Percentiles rank a stretch among this genome's conserved stretches.
phyloP scores from a whole-genome alignment of 2,113 vertebrate genomes.

The Pelecanus crispus region DNA sequence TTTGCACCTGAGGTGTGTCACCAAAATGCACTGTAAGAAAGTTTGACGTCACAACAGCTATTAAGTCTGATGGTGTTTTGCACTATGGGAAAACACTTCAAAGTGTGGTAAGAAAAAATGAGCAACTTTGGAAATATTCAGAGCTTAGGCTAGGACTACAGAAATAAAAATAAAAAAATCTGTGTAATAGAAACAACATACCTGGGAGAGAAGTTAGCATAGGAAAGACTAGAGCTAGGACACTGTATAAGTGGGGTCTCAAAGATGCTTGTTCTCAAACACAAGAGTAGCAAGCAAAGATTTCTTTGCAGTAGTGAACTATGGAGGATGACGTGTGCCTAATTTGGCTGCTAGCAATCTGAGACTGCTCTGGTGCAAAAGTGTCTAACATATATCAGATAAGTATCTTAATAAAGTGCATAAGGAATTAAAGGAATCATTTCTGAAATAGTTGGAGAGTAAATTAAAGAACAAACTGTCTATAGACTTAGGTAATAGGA shows the following conservation, averaged over 20 bases:
- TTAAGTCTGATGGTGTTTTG: neutral
- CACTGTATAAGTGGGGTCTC: neutral
- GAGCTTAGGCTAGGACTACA: neutral
- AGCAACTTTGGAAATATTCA: neutral
- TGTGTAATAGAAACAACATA: neutral
- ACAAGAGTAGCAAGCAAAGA: neutral
- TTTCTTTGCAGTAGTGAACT: neutral
- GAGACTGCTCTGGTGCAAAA: neutral
- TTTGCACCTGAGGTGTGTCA: neutral
- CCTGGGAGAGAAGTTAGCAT: neutral
- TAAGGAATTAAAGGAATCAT: neutral
- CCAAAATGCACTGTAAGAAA: neutral
- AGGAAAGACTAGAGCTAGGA: neutral
- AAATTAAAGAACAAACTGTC: neutral
- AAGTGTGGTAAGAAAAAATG: neutral
- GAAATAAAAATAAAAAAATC: neutral
- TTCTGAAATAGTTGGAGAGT: neutral
- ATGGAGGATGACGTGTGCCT: rapidly evolving
- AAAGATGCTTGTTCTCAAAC: neutral
- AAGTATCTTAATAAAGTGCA: neutral
- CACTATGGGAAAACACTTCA: neutral
- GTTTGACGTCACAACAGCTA: neutral
- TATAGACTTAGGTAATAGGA: neutral
- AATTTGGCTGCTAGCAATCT: neutral
- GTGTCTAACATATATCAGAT: neutral